A percentile compares a stretch with the other conserved stretches of the same genome.
Evolutionary conservation across 1,140 invertebrate genomes (phyloP).

Genomic region (Tetramorium parvispinum): DNA sequence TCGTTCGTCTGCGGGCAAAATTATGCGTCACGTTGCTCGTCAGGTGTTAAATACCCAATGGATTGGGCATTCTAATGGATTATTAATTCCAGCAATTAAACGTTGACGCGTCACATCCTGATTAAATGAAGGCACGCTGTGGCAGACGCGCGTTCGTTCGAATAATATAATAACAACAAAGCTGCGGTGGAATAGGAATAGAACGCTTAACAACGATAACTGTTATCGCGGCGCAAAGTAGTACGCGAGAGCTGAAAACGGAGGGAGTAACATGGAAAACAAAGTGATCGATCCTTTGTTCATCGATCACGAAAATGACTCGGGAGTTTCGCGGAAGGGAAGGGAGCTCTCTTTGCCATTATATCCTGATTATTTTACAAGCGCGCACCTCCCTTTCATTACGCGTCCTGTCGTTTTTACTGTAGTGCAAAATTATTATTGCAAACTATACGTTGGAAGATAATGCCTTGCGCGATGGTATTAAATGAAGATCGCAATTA

Average conservation of each 20-base stretch:
- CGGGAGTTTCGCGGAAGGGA: constrained; percentile 8
- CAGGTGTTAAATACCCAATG: constrained; percentile 7
- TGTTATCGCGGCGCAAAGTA: constrained; percentile 58
- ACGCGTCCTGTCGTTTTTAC: constrained; percentile 26
- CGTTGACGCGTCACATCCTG: neutral
- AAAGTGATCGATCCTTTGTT: constrained; percentile 25
- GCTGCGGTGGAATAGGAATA: constrained; percentile 30
- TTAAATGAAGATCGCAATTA: constrained; percentile 21
- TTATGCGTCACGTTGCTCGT: constrained; percentile 26
- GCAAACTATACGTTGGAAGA: constrained; percentile 22
- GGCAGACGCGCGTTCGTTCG: neutral
- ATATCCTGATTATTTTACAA: neutral
- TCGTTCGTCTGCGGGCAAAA: neutral
- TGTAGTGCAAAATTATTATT: constrained; percentile 26
- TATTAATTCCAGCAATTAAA: constrained; percentile 68
- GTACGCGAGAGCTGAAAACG: constrained; percentile 43
- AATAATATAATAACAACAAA: constrained; percentile 27
- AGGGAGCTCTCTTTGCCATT: neutral
- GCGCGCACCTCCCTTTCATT: constrained; percentile 3
- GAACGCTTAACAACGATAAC: constrained; percentile 65
- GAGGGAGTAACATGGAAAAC: constrained; percentile 38
- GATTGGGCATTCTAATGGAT: constrained; percentile 21
- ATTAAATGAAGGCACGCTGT: constrained; percentile 56
- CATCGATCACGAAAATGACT: neutral
- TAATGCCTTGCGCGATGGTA: constrained; percentile 16